Conservation (phyloP, 2,888 invertebrate species). For the Parasteatoda lunata region DNA sequence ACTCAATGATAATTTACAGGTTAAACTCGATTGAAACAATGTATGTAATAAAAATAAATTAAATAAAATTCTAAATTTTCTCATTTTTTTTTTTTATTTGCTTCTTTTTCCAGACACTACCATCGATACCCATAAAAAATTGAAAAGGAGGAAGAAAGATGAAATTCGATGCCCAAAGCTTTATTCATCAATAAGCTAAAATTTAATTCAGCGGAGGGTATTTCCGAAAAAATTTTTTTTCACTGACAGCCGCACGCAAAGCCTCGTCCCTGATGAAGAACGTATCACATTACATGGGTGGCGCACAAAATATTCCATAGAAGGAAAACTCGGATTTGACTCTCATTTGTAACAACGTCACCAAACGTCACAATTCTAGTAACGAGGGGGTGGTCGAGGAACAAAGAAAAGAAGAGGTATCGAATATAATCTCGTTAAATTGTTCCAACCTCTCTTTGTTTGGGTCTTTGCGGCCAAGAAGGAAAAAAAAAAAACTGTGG, state of each 20-base stretch:
- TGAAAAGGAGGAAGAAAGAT: conserved; percentile 3
- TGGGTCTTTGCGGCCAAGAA: not conserved
- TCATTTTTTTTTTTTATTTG: no score
- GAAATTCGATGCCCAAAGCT: not conserved
- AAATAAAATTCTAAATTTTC: no score
- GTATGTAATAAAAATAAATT: no score
- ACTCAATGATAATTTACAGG: no score
- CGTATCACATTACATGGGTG: not conserved
- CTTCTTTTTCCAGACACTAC: no score
- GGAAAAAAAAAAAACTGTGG: conserved; percentile 12
- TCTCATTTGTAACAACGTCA: conserved; percentile 26
- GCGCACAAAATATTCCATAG: not conserved
- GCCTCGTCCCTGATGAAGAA: not conserved
- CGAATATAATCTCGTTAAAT: conserved; percentile 51
- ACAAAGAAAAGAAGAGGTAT: conserved; percentile 18
- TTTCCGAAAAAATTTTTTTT: not conserved
- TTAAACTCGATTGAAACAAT: no score
- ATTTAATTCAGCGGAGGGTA: conserved; percentile 15
- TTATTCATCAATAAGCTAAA: conserved; percentile 33
- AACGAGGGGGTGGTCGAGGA: not conserved
- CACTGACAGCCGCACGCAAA: conserved; percentile 15
- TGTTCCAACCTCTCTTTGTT: conserved; percentile 39
- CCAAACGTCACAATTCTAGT: conserved; percentile 2
- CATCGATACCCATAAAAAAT: not conserved
- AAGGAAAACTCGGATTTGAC: not conserved